A percentile compares a stretch with the other conserved stretches of the same genome.
Evolutionary conservation across 1,140 invertebrate species (phyloP).

Genomic region (Gonatopus flavifemur): DNA sequence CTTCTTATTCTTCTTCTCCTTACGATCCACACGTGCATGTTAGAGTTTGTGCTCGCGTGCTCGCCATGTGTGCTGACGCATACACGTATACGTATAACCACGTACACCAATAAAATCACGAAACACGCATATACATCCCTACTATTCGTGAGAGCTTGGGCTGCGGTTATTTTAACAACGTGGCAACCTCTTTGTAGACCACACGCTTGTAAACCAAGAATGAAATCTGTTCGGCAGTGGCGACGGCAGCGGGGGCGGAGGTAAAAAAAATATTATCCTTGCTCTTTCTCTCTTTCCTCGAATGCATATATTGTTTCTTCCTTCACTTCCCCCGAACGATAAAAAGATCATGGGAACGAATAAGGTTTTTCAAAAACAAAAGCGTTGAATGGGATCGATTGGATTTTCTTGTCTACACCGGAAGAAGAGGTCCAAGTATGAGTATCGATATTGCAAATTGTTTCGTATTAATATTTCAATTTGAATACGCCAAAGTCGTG

Average conservation of each 20-base stretch:
- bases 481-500: background rate
- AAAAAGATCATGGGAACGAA: background rate
- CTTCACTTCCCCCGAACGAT: background rate
- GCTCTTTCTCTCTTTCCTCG: conserved; percentile 20
- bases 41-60: background rate
- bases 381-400: no score
- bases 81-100: conserved; percentile 7
- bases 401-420: no score
- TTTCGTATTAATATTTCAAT: no score
- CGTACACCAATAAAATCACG: conserved; percentile 14
- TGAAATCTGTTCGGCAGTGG: conserved; percentile 54
- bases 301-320: conserved; percentile 1
- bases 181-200: conserved; percentile 59
- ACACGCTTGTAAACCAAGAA: conserved; percentile 59
- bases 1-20: no score
- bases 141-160: conserved; percentile 36
- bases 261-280: conserved; percentile 14
- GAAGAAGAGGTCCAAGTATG: no score
- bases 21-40: background rate
- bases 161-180: conserved; percentile 60
- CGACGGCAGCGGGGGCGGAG: conserved; percentile 20
- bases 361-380: no score
- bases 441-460: background rate
- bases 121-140: conserved; percentile 40
- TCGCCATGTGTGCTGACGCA: background rate